Percentiles rank a stretch among this genome's conserved stretches.
Evolutionary conservation across 2,888 invertebrate species (phyloP).

Genomic region (Periphyllus acericola): DNA sequence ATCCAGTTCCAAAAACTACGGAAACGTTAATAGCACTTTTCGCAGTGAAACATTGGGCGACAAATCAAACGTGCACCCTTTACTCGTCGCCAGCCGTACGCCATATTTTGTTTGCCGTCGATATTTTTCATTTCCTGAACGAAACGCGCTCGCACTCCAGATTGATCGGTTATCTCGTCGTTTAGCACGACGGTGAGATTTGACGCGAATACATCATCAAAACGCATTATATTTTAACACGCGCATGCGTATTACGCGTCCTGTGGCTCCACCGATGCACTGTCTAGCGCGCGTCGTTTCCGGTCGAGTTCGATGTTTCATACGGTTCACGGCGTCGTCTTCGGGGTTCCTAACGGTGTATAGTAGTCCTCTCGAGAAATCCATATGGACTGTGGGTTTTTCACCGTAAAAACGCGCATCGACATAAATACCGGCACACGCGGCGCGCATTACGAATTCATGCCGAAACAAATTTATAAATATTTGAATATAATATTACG

Average conservation of each 20-base stretch:
- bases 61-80: constrained; percentile 41
- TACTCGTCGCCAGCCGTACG: not conserved
- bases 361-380: not conserved
- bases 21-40: constrained; percentile 39
- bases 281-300: not conserved
- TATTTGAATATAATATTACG: no score
- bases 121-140: constrained; percentile 53
- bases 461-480: no score
- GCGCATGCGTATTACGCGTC: not conserved
- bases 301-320: not conserved
- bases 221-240: not conserved
- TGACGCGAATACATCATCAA: not conserved
- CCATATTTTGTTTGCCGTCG: constrained; percentile 22
- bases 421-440: no score
- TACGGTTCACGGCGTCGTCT: not conserved
- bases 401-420: no score
- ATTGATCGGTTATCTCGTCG: constrained; percentile 40
- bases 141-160: not conserved
- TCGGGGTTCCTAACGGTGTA: no score
- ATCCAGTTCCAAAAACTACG: constrained; percentile 32
- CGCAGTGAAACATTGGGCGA: constrained; percentile 43
- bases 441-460: no score
- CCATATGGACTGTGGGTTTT: not conserved
- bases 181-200: not conserved
- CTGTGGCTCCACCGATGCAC: not conserved